Percentiles rank a stretch among this genome's conserved stretches.
These are phyloP conservation scores for Epinephelus lanceolatus DNA, from an alignment of 2,113 vertebrate genomes.

Conservation along the genomic window DNA sequence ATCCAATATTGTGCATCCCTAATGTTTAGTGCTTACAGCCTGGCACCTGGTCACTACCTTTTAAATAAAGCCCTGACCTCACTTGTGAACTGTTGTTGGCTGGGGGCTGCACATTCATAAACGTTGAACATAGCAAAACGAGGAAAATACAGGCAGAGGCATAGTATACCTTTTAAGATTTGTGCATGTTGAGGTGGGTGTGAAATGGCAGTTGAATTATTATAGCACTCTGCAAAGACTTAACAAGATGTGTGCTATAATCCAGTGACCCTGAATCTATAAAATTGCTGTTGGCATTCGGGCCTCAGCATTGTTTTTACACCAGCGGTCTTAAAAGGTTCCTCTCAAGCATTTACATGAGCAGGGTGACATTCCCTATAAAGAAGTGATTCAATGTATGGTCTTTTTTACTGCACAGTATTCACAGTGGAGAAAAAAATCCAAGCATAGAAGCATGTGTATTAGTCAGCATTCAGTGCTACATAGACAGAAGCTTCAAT, in stretches of 20 bases:
- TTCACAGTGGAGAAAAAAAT: conserved; percentile 26
- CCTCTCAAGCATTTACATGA: conserved; percentile 19
- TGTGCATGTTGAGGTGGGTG: background rate
- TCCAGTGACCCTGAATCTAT: conserved; percentile 4
- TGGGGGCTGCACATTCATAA: no score
- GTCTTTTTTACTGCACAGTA: background rate
- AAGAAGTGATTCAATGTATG: conserved; percentile 12
- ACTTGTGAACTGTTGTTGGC: no score
- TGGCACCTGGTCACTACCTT: no score
- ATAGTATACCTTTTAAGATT: background rate
- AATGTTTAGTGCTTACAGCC: no score
- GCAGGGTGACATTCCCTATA: conserved; percentile 21
- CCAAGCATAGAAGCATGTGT: background rate
- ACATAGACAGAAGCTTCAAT: conserved; percentile 18
- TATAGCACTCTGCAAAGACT: background rate
- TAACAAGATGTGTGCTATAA: background rate
- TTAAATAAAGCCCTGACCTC: no score
- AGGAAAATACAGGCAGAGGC: no score
- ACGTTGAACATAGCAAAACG: no score
- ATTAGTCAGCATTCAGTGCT: conserved; percentile 16
- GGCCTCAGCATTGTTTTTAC: conserved; percentile 4
- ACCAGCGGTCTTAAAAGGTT: conserved; percentile 17
- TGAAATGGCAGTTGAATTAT: background rate
- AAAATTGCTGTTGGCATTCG: conserved; percentile 1
- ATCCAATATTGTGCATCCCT: no score